These are phyloP conservation scores for Helicoverpa zea DNA, from an alignment of 1,140 invertebrate species.

Conservation along the genomic window DNA sequence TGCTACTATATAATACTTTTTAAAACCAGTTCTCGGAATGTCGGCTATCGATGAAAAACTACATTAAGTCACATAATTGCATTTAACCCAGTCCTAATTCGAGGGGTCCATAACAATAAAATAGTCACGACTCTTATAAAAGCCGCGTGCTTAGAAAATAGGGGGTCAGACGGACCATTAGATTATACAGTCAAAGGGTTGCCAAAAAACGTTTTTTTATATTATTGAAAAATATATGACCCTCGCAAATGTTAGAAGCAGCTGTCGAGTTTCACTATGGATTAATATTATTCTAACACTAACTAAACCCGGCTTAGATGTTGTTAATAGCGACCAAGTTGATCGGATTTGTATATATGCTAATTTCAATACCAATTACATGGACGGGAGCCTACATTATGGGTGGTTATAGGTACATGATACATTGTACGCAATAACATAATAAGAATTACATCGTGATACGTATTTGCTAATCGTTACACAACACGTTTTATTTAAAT, in stretches of 20 bases:
- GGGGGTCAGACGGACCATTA: conserved; percentile 74
- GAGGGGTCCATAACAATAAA: conserved; percentile 58
- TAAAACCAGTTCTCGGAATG: conserved; percentile 13
- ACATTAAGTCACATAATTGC: conserved; percentile 46
- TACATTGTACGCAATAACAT: not conserved
- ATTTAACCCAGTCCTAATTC: conserved; percentile 58
- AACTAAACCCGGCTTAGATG: conserved; percentile 59
- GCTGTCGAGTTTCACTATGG: conserved; percentile 64
- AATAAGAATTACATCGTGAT: conserved; percentile 35
- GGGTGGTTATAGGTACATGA: not conserved
- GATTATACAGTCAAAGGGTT: conserved; percentile 80
- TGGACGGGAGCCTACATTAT: conserved; percentile 50
- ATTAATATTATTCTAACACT: conserved; percentile 79
- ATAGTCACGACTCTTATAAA: conserved; percentile 59
- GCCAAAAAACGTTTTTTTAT: conserved; percentile 71
- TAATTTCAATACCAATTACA: conserved; percentile 56
- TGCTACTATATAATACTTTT: too few relatives aligned
- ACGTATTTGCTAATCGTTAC: conserved; percentile 57
- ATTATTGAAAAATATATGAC: conserved; percentile 73
- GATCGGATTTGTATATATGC: conserved; percentile 62
- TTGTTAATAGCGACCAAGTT: conserved; percentile 54
- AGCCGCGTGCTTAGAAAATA: conserved; percentile 65
- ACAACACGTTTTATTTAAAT: conserved; percentile 73
- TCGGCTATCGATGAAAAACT: conserved; percentile 16
- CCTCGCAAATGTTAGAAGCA: conserved; percentile 70